Evolutionary conservation across 2,888 invertebrate species (phyloP), one percentile per base, ranked within the genome.

Genomic region (Portevinia maculata): DNA sequence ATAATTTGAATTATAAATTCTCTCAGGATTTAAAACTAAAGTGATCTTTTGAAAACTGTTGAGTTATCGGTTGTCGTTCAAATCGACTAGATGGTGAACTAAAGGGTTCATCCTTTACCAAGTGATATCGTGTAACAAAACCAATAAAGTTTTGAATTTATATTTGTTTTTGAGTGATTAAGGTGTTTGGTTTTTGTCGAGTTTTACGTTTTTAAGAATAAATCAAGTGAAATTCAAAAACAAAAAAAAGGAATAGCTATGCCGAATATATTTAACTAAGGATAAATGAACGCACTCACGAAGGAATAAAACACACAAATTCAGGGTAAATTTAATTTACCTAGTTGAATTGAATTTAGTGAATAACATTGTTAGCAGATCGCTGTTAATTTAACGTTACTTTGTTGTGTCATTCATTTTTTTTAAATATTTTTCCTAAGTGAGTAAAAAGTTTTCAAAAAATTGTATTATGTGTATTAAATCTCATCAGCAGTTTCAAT

Each of bases 21-120:
- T 44, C 50, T 67, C 78, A 85, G 79, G 85, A 85, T 79, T 85
- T 85, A 85, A 85, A 85, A 85, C 79, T 84, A 79, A 84, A 85
- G 81, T 70, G 59, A 76, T 70, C 71, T 55, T 71, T 78, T 30
- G 76, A 76, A 65, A 79, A 78, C 55, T 64, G 76, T 84, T 79
- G 84, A 85, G 85, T 85, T 78, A 83, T 84, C 84, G 81, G 81
- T 84, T 55, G 84, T 75, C 85, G 81, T 70, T 85, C 81, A 70
- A 81, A 79, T 83, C 64, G 84, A 85, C 79, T 79, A 83, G 81
- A 84, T 74, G 84, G 69, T 62, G 34, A 53, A 55, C 59, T 69
- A 32, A 69, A 8, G 13, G 44, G 32, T 44, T 60, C 59, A 67
- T 76, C 69, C 44, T 50, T 41, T 17, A 30, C 24, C 28, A 46